phyloP scores from a whole-genome alignment of 1,140 invertebrate genomes.

The Tyrophagus putrescentiae region DNA sequence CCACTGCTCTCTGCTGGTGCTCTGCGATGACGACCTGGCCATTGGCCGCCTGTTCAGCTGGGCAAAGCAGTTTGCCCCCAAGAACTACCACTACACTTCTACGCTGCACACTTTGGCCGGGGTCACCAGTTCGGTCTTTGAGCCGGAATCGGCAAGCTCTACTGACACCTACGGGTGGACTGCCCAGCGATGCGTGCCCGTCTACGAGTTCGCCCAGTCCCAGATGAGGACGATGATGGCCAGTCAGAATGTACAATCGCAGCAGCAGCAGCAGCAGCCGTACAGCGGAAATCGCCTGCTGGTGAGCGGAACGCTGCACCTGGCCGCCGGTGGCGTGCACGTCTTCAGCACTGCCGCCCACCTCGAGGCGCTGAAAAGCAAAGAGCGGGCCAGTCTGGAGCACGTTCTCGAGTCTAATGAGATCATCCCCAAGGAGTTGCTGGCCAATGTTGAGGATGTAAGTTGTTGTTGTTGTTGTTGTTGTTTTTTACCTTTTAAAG shows the following conservation, averaged over 20 bases:
- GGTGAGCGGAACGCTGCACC: not conserved
- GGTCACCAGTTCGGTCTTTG: no score
- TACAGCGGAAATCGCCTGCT: not conserved
- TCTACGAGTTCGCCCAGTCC: no score
- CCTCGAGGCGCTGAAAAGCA: not conserved
- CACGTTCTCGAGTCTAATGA: not conserved
- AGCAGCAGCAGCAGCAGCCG: not conserved
- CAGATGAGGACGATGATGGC: no score
- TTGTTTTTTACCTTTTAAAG: not conserved
- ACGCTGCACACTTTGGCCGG: not conserved
- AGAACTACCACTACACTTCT: not conserved
- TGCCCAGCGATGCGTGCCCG: no score
- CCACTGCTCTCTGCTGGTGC: not conserved
- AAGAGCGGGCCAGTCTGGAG: not conserved
- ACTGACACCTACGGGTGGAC: not conserved
- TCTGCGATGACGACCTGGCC: slow-evolving; percentile 3
- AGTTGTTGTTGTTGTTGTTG: not conserved
- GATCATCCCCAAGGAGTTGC: not conserved
- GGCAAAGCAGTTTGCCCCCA: not conserved
- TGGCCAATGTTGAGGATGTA: slow-evolving; percentile 5
- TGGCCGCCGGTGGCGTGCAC: not conserved
- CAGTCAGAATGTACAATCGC: not conserved
- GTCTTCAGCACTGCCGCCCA: not conserved
- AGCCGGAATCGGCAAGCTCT: no score
- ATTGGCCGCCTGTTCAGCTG: not conserved